Evolutionary conservation across 1,140 invertebrate genomes (phyloP), one percentile per base, ranked within the genome.

Genomic region (Orius insidiosus): DNA sequence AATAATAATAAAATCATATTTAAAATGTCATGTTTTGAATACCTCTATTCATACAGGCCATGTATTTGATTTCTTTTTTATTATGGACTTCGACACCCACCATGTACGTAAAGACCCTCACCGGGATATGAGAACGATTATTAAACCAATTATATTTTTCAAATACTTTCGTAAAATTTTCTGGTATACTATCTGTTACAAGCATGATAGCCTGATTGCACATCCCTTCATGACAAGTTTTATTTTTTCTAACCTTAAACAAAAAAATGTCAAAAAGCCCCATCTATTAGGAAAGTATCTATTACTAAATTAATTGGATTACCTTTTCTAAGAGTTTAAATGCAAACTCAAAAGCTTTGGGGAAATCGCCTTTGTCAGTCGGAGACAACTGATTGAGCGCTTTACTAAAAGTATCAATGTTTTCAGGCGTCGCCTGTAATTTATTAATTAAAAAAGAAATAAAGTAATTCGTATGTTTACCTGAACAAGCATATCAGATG

Each of bases 131-230:
- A 7, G 71, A 71, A 1, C 67, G 68, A 47, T 77, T 74, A 14
- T 72, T 68, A 10, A 71, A 61, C 77, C 78, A 85, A 63, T 96
- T 97, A 63, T 84, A 90, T 49, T 71, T 66, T 56, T 85, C 71
- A 61, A 97, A 97, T 37, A 96, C 78, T 54, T 89, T 80, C 56
- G 89, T 80, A 62, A 82, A 93, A 57, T 84, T 87, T 54, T 89
- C 84, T 10, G 94, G 90, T 14, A 94, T 85, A 15, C 94, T 94
- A 66, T 98, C 95, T 6, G 94, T 96, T 52, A 99, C 81, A 39
- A 99, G 63, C 93, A 98, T 98, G 55, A 98, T 98, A 7, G 92
- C 93, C 65, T 94, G 83, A 63, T 90, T 90, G 57, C 81, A 86
- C 8, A 74, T 69, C 24, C 65, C 64, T 36, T 61, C 53, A 7